Evolutionary conservation across 2,797 vertebrate genomes (phyloP), one percentile per base, ranked within the genome.

Genomic region (Lepilemur septentrionalis): DNA sequence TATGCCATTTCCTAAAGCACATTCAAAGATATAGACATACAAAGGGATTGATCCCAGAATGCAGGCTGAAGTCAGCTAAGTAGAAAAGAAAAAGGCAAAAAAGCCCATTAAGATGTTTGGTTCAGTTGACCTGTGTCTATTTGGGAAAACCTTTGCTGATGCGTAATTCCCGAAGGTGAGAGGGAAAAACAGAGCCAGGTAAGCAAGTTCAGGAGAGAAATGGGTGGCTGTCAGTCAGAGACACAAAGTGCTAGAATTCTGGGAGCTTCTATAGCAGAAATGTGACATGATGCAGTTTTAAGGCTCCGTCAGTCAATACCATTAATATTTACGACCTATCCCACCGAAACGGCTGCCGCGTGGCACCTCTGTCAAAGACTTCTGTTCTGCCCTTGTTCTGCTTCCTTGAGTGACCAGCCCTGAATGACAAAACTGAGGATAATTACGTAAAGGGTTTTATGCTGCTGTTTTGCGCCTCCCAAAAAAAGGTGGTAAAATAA

Each of bases 261-360:
- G 76, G 97, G 87, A 89, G 95, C 97, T 98, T 97, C 97, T 43
- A 30, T 65, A 94, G 96, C 97, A 93, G 93, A 95, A 93, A n/a
- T 72, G 97, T 97, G 97, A 97, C 97, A 96, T 73, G 97, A 97
- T 95, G 97, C n/a, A 92, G 98, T 98, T 98, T 95, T 94, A 98
- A 97, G 98, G 89, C 97, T 98, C 95, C 88, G 65, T 97, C 98
- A 96, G 73, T 97, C 98, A 96, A 96, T 97, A 94, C 59, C 89
- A 97, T 98, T 98, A 98, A 98, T 98, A 98, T 98, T 98, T 98
- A 98, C 98, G 97, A 97, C 97, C 81, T 65, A 50, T 91, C 97
- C 96, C 76, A n/a, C 95, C 93, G 92, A 98, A 98, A 97, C 86
- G 87, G 95, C 96, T 81, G 63, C 90, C 59, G 59, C 88, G 89